Percentiles rank a stretch among this genome's conserved stretches.
These are phyloP conservation scores for Pelvicachromis taeniatus DNA, from an alignment of 2,113 vertebrate genomes.

Conservation along the genomic window DNA sequence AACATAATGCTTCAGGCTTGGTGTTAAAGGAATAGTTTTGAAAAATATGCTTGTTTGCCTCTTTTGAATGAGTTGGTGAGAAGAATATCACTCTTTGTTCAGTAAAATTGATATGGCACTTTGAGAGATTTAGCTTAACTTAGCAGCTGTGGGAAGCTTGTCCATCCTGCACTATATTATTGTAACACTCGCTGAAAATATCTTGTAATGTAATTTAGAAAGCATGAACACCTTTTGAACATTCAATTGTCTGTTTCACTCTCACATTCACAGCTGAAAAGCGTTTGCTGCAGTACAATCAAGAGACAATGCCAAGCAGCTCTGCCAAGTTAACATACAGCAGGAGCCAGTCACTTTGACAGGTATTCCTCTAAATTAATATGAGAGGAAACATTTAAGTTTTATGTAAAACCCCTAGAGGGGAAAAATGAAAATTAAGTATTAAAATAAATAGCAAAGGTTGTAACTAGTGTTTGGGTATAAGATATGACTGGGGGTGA, in stretches of 20 bases:
- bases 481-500: not conserved
- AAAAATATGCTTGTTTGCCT: not conserved
- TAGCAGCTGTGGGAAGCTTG: not conserved
- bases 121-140: not conserved
- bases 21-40: not conserved
- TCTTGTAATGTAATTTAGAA: not conserved
- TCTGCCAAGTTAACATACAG: not conserved
- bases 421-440: not conserved
- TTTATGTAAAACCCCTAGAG: not conserved
- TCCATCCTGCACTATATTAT: not conserved
- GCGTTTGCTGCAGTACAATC: not conserved
- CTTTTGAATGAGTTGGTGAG: not conserved
- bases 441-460: not conserved
- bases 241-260: not conserved
- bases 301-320: not conserved
- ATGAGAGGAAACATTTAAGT: not conserved
- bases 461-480: not conserved
- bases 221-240: not conserved
- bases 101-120: not conserved
- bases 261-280: not conserved
- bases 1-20: not conserved
- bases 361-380: not conserved
- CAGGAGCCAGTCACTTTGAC: not conserved
- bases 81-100: not conserved
- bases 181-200: not conserved